Evolutionary conservation across 2,113 vertebrate species (phyloP).

Genomic region (Dicrurus megarhynchus): DNA sequence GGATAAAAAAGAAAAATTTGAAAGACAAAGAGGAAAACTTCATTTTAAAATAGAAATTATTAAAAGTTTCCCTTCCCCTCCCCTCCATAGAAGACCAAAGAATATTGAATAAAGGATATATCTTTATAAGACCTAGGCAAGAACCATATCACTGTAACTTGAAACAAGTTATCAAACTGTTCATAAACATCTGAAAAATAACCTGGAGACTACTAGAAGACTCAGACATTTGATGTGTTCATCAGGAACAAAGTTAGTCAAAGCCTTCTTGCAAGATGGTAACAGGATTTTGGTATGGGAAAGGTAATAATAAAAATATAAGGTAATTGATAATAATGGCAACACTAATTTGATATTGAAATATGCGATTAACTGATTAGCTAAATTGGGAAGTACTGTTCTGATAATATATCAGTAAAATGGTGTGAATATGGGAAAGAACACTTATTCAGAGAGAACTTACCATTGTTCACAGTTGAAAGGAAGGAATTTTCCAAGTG

Average conservation of each 20-base stretch:
- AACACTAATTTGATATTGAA: not conserved
- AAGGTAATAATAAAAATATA: not conserved
- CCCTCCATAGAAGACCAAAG: not conserved
- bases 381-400: not conserved
- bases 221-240: not conserved
- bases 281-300: not conserved
- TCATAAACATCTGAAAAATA: not conserved
- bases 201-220: not conserved
- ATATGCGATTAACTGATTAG: not conserved
- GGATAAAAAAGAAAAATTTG: not conserved
- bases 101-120: no score
- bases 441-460: not conserved
- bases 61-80: not conserved
- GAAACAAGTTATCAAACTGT: not conserved
- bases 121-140: not conserved
- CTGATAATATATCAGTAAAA: not conserved
- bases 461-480: not conserved
- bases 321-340: not conserved
- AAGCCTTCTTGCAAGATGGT: not conserved
- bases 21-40: not conserved
- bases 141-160: not conserved
- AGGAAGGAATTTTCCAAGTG: not conserved
- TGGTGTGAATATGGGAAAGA: not conserved
- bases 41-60: not conserved
- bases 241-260: not conserved